phyloP scores from a whole-genome alignment of 1,140 invertebrate species.

The Drosophila insularis region DNA sequence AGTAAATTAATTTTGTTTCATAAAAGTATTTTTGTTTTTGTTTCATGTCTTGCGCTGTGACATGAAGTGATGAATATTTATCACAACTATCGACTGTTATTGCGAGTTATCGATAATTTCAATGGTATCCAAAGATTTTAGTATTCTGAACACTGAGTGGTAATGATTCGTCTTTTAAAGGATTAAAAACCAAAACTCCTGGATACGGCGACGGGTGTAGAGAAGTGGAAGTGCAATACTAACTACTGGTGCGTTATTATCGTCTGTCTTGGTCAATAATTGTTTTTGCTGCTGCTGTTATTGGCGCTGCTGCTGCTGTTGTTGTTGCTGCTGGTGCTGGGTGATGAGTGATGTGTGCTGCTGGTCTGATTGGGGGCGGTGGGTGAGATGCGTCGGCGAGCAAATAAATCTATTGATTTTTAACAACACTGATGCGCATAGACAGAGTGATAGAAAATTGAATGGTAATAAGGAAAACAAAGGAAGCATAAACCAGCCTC shows the following conservation, averaged over 20 bases:
- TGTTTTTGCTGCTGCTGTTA: background rate
- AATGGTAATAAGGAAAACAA: slow-evolving; percentile 34
- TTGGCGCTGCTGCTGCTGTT: background rate
- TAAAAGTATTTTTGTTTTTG: too few species aligned
- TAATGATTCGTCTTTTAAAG: slow-evolving; percentile 5
- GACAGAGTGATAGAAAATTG: slow-evolving; percentile 16
- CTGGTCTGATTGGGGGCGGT: background rate
- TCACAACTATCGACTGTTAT: background rate
- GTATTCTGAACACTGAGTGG: background rate
- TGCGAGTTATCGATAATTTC: background rate
- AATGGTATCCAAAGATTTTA: background rate
- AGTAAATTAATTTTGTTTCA: too few species aligned
- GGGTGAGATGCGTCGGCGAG: background rate
- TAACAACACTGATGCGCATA: slow-evolving; percentile 46
- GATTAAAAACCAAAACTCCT: background rate
- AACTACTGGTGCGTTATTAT: background rate
- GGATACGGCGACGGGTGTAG: background rate
- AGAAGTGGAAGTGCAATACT: slow-evolving; percentile 2
- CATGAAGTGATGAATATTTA: background rate
- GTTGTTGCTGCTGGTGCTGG: background rate
- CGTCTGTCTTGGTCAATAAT: background rate
- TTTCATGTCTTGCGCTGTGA: too few species aligned
- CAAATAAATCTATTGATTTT: slow-evolving; percentile 69
- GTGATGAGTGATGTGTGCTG: too few species aligned
- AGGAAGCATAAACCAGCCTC: background rate